Percentiles rank a stretch among this genome's conserved stretches.
phyloP scores from a whole-genome alignment of 2,113 vertebrate species.

The Eublepharis macularius region DNA sequence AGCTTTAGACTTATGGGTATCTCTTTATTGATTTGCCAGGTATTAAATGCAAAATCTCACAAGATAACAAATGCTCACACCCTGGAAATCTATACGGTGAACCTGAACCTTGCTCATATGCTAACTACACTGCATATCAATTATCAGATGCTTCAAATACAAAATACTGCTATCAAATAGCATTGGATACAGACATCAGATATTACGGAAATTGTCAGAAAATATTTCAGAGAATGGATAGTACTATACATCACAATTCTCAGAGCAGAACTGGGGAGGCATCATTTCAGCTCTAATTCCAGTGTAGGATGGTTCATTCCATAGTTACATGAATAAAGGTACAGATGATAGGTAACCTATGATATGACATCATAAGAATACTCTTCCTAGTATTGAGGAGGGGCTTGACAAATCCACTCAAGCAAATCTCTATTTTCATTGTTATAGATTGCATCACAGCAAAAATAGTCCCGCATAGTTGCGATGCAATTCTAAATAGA shows the following conservation, averaged over 20 bases:
- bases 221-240: neutral
- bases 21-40: neutral
- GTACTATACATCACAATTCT: neutral
- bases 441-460: too few species aligned
- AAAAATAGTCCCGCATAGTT: neutral
- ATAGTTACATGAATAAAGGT: neutral
- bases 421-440: neutral
- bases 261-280: neutral
- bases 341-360: too few species aligned
- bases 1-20: neutral
- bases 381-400: neutral
- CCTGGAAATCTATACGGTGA: too few species aligned
- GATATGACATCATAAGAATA: neutral
- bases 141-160: neutral
- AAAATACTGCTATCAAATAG: neutral
- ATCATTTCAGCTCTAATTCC: neutral
- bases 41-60: neutral
- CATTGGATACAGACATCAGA: neutral
- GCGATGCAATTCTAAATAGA: too few species aligned
- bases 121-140: neutral
- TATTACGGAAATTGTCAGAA: neutral
- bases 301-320: neutral
- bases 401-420: neutral
- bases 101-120: too few species aligned
- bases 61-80: neutral